Base-by-base conservation (phyloP, 1,140 invertebrate species). In the Zaprionus africanus region DNA sequence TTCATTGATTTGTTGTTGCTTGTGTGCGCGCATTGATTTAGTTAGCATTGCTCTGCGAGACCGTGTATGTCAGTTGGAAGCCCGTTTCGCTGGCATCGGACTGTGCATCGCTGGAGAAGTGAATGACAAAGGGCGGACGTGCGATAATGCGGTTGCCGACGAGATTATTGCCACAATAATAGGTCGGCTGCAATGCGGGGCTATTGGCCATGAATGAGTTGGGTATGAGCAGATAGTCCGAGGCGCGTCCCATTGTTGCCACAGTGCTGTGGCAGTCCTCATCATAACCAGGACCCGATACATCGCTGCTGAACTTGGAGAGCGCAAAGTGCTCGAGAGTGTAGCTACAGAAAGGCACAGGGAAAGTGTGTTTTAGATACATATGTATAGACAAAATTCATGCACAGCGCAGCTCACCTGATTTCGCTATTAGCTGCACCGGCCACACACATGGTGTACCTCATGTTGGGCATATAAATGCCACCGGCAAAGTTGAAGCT, bases 81-180 rank as follows among this genome's bases (percentile, higher is more conserved):
- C 85, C 85, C 26, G 86, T 85, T 62, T 90, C 86, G 28, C 46
- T 24, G 34, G 64, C 86, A 61, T 70, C 85, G n/a, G 85, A 69
- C 79, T 82, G 86, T 7, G 76, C 73, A 75, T 90, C 85, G 53
- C 86, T 90, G 69, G 85, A 76, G 36, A 90, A 90, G 22, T 81
- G 49, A 41, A 90, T 74, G 51, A 86, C 73, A 38, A 90, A 90
- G 24, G 85, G 85, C 13, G 86, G 72, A 24, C 76, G 81, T 22
- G 81, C 82, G 22, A 74, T 63, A 12, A 90, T 28, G 26, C 71
- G 65, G 51, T 43, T 70, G 13, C 81, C 86, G 5, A 51, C 36
- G 6, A 83, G 58, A 9, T 70, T 73, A 41, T 54, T 82, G 69
- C 85, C 85, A 43, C 85, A 90, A 51, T 90, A 90, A 59, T 90